Evolutionary conservation across 1,140 invertebrate species (phyloP), one percentile per base, ranked within the genome.

Genomic region (Holcopasites calliopsidis): DNA sequence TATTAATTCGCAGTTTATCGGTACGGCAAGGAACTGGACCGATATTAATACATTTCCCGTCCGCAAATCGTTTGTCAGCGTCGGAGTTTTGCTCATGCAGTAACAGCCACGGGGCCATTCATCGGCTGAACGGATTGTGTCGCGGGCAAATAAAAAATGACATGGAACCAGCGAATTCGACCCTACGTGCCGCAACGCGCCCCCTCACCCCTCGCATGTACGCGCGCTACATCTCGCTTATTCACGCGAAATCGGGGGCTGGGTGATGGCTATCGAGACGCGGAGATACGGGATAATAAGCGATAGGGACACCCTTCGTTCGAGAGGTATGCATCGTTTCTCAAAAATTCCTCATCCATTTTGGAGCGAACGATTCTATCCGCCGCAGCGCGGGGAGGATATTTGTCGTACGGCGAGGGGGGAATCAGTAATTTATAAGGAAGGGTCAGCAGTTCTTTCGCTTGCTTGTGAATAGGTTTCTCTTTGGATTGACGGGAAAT

Each of bases 131-230:
- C 26, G 33, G 52, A 68, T 68, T 68, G 35, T 54, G 8, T 0
- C 23, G 35, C 2, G 65, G n/a, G 5, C 23, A 28, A 55, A 68
- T 68, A 68, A 68, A 68, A 68, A 68, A 68, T 42, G 65, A 23
- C 18, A 42, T 35, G 3, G 3, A n/a, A 18, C 33, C 33, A 13
- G 21, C 13, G 64, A 28, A 38, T 54, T 54, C 33, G 16, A 38
- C n/a, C 49, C 62, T 10, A 5, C 18, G n/a, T 50, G n/a, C n/a
- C 16, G 6, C 16, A 13, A 5, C 49, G 16, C 33, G 33, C 5
- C 64, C 64, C 50, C 42, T 31, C 35, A 28, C 5, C 4, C 33
- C 23, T n/a, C 16, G 13, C 16, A 23, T 2, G 13, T 35, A 11
- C 26, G 35, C 18, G 23, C 38, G 23, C 11, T 16, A 6, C 23